Percentiles rank a stretch among this genome's conserved stretches.
Conservation (phyloP, 1,140 invertebrate species). For the Trinorchestia longiramus region DNA sequence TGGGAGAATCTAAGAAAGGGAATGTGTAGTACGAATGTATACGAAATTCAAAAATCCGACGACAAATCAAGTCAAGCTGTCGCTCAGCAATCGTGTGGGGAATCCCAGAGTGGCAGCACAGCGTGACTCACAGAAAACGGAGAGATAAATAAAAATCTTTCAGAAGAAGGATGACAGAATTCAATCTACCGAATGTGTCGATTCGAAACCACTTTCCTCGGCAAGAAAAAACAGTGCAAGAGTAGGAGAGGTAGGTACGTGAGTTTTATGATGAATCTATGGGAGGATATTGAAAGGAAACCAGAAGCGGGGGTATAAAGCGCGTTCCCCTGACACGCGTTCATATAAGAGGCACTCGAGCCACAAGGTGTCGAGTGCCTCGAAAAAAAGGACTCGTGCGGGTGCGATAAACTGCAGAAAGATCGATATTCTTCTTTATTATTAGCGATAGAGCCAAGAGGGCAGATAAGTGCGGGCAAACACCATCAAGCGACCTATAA, state of each 20-base stretch:
- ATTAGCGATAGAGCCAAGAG: slow-evolving; percentile 55
- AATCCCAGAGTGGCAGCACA: background rate
- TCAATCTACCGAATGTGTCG: background rate
- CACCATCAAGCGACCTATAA: slow-evolving; percentile 55
- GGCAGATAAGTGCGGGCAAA: slow-evolving; percentile 53
- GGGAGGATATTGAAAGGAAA: slow-evolving; percentile 39
- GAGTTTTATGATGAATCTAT: slow-evolving; percentile 12
- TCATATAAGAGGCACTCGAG: slow-evolving; percentile 43
- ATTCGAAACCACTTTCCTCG: background rate
- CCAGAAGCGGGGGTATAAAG: background rate
- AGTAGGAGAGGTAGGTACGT: background rate
- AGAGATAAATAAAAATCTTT: background rate
- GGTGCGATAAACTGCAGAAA: slow-evolving; percentile 51
- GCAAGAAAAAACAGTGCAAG: background rate
- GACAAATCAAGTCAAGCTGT: background rate
- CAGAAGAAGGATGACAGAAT: background rate
- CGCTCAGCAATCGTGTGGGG: background rate
- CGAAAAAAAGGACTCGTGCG: slow-evolving; percentile 43
- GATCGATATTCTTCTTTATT: slow-evolving; percentile 55
- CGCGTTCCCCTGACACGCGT: background rate
- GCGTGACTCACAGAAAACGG: background rate
- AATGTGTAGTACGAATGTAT: background rate
- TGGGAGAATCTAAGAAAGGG: background rate
- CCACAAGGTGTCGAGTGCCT: slow-evolving; percentile 47
- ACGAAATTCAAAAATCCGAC: background rate